A percentile compares a stretch with the other conserved stretches of the same genome.
phyloP scores from a whole-genome alignment of 2,888 invertebrate genomes.

The Andrena fulva region DNA sequence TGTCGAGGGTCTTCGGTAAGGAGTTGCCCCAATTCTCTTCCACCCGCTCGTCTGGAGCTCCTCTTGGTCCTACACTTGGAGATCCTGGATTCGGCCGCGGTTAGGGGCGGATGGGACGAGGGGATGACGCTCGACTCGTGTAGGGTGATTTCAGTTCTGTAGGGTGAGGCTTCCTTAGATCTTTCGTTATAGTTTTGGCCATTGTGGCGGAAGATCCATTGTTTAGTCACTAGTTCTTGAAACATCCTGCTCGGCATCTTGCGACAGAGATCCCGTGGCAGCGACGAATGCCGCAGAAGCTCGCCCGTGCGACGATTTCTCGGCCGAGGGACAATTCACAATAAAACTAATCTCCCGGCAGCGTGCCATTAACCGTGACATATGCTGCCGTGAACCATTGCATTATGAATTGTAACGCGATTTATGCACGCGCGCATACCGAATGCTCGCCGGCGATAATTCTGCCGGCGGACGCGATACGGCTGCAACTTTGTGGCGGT shows the following conservation, averaged over 20 bases:
- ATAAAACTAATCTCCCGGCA: not conserved
- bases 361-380: slow-evolving; percentile 43
- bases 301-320: not conserved
- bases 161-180: no score
- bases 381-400: slow-evolving; percentile 16
- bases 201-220: no score
- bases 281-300: not conserved
- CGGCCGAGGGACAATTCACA: not conserved
- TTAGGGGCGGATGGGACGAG: not conserved
- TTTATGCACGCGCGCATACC: slow-evolving; percentile 14
- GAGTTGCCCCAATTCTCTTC: not conserved
- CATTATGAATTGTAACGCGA: slow-evolving; percentile 39
- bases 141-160: not conserved
- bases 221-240: not conserved
- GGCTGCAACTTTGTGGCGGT: slow-evolving; percentile 42
- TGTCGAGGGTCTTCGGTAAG: slow-evolving; percentile 28
- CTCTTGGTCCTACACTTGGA: not conserved
- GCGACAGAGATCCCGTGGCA: not conserved
- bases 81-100: not conserved
- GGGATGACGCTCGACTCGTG: not conserved
- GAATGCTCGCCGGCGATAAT: slow-evolving; percentile 17
- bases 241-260: not conserved
- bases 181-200: not conserved
- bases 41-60: not conserved
- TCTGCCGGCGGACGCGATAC: not conserved